phyloP scores from a whole-genome alignment of 2,113 vertebrate genomes.

The Thunnus thynnus region DNA sequence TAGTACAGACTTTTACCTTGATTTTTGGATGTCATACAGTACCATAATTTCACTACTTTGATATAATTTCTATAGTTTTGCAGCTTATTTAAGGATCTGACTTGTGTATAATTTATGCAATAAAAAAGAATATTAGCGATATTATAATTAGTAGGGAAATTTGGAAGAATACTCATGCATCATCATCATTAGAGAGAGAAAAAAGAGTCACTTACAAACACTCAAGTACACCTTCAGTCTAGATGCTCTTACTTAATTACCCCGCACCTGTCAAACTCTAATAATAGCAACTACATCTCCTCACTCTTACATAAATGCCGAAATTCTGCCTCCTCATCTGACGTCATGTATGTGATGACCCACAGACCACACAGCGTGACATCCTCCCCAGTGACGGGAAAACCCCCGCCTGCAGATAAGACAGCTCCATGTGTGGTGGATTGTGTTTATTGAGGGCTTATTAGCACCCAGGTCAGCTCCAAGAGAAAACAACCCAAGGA shows the following conservation, averaged over 20 bases:
- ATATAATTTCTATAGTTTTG: background rate
- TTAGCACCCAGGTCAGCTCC: conserved; percentile 73
- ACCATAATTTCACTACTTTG: background rate
- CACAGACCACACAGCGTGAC: conserved; percentile 29
- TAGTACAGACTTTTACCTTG: background rate
- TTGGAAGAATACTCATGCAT: conserved; percentile 3
- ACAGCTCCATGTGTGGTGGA: background rate
- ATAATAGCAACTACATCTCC: background rate
- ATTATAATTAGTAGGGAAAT: conserved; percentile 1
- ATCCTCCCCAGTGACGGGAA: conserved; percentile 34
- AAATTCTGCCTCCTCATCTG: conserved; percentile 5
- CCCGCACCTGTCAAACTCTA: conserved; percentile 51
- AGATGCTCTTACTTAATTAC: conserved; percentile 48
- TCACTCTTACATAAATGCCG: background rate
- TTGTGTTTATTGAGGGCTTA: conserved; percentile 43
- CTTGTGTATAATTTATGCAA: background rate
- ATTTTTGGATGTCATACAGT: background rate
- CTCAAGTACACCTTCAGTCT: conserved; percentile 40
- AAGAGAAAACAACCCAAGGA: conserved; percentile 73
- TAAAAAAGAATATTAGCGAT: background rate
- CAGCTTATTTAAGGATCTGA: background rate
- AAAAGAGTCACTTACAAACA: conserved; percentile 43
- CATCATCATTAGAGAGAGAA: conserved; percentile 53
- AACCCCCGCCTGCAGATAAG: conserved; percentile 35
- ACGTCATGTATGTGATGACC: conserved; percentile 31